These are phyloP conservation scores for Notamacropus eugenii DNA, from an alignment of 2,797 vertebrate genomes.

Conservation along the genomic window DNA sequence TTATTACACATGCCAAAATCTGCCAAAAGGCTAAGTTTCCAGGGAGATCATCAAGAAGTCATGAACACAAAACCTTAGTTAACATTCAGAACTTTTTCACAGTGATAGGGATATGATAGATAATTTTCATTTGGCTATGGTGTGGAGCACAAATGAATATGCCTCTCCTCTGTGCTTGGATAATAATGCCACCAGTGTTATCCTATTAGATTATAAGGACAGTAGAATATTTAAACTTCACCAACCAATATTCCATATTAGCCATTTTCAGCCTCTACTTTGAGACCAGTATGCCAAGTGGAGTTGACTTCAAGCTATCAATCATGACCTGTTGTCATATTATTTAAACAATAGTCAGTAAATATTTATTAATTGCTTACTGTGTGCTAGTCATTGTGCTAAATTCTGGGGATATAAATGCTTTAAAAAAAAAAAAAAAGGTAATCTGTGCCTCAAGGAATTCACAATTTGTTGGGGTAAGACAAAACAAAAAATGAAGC, in stretches of 20 bases:
- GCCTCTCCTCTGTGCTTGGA: background rate
- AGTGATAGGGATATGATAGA: background rate
- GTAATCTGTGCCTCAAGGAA: background rate
- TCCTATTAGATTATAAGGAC: background rate
- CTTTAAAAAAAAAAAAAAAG: background rate
- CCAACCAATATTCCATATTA: background rate
- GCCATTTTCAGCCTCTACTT: slow-evolving; percentile 29
- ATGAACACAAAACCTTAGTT: slow-evolving; percentile 32
- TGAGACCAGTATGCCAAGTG: background rate
- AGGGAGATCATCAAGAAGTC: slow-evolving; percentile 27
- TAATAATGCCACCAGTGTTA: background rate
- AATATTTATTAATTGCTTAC: background rate
- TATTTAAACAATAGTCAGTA: background rate
- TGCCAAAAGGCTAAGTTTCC: slow-evolving; percentile 26
- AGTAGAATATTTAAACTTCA: background rate
- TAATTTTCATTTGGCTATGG: slow-evolving; percentile 26
- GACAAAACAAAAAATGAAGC: background rate
- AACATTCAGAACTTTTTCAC: slow-evolving; percentile 36
- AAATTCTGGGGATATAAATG: background rate
- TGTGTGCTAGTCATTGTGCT: background rate
- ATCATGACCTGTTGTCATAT: background rate
- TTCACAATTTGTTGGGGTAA: background rate
- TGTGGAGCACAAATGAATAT: background rate
- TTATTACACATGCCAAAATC: slow-evolving; percentile 8
- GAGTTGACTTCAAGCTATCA: background rate